Evolutionary conservation across 2,113 vertebrate species (phyloP).

Genomic region (Lathamus discolor): DNA sequence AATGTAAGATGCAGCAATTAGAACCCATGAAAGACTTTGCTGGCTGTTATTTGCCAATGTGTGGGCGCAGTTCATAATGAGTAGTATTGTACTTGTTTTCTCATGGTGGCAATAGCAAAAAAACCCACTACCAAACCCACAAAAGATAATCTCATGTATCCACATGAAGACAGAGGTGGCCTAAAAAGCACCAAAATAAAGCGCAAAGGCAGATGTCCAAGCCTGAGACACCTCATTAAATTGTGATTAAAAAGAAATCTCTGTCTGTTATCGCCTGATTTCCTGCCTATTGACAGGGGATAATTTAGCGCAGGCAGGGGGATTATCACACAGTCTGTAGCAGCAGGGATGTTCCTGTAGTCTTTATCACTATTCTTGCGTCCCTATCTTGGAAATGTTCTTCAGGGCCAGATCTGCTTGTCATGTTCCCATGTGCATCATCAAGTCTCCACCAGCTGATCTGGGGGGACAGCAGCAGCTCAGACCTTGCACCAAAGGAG

Average conservation of each 20-base stretch:
- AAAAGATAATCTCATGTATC: background rate
- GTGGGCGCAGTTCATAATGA: background rate
- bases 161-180: background rate
- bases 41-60: background rate
- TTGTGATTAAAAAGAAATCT: background rate
- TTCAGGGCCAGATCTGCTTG: accelerated
- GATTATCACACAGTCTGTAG: background rate
- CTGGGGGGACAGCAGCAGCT: background rate
- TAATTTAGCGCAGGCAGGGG: background rate
- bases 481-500: background rate
- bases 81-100: background rate
- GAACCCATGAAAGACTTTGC: background rate
- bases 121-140: background rate
- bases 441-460: background rate
- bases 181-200: background rate
- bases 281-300: background rate
- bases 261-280: background rate
- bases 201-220: background rate
- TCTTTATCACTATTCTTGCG: background rate
- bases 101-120: background rate
- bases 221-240: background rate
- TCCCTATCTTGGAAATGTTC: background rate
- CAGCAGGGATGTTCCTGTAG: background rate
- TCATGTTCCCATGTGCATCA: accelerated
- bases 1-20: background rate